phyloP scores from a whole-genome alignment of 2,113 vertebrate genomes.

The Oryzias curvinotus region DNA sequence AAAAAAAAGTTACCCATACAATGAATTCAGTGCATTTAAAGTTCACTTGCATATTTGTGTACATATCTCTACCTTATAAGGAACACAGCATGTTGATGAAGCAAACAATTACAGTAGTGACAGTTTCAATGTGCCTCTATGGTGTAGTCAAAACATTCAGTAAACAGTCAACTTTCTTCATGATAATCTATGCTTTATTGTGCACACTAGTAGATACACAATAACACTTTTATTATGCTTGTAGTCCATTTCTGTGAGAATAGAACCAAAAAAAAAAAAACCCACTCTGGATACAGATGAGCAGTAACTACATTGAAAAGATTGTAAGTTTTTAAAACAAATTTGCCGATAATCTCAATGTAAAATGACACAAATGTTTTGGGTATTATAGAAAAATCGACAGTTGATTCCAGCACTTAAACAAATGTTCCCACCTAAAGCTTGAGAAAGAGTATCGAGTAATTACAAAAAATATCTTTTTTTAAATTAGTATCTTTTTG shows the following conservation, averaged over 20 bases:
- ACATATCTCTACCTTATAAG: slow-evolving; percentile 31
- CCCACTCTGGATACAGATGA: background rate
- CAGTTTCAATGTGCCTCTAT: slow-evolving; percentile 42
- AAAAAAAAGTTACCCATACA: slow-evolving; percentile 62
- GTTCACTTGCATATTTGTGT: slow-evolving; percentile 58
- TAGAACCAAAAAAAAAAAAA: slow-evolving; percentile 3
- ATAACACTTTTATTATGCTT: background rate
- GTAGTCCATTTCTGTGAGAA: background rate
- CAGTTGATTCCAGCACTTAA: too few relatives aligned
- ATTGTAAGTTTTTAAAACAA: background rate
- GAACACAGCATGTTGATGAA: slow-evolving; percentile 44
- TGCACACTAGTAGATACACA: slow-evolving; percentile 14
- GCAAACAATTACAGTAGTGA: slow-evolving; percentile 44
- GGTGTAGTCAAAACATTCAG: slow-evolving; percentile 34
- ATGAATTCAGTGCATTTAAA: slow-evolving; percentile 60
- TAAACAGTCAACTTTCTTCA: slow-evolving; percentile 23
- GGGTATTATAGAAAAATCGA: too few relatives aligned
- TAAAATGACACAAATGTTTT: too few relatives aligned
- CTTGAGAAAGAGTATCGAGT: too few relatives aligned
- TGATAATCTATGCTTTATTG: slow-evolving; percentile 23
- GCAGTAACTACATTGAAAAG: background rate
- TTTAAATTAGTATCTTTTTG: too few relatives aligned
- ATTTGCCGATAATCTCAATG: too few relatives aligned
- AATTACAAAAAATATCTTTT: too few relatives aligned
- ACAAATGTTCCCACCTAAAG: too few relatives aligned